phyloP scores from a whole-genome alignment of 2,888 invertebrate species.

The Taenaris catops region DNA sequence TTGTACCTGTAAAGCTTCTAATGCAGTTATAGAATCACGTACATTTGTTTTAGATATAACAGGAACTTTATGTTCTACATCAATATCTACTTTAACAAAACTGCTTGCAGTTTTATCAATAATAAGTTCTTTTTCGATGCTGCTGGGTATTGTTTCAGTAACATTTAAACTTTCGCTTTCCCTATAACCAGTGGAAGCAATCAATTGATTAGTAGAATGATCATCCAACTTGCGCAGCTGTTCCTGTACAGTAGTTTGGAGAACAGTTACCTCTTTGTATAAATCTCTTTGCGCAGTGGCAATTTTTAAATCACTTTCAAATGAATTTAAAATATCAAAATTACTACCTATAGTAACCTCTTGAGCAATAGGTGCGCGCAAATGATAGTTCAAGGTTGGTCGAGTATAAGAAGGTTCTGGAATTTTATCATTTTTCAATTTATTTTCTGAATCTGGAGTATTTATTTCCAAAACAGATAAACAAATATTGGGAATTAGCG shows the following conservation, averaged over 20 bases:
- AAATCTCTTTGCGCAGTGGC: constrained; percentile 52
- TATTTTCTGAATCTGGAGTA: constrained; percentile 82
- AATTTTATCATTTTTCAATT: constrained; percentile 51
- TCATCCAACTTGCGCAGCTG: constrained; percentile 70
- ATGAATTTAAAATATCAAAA: constrained; percentile 40
- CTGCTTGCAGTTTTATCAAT: constrained; percentile 44
- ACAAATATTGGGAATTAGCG: constrained; percentile 80
- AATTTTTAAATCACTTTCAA: constrained; percentile 33
- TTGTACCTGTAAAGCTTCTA: constrained; percentile 36
- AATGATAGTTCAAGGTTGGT: constrained; percentile 42
- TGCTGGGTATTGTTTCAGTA: constrained; percentile 62
- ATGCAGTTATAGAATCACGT: constrained; percentile 42
- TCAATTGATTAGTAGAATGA: constrained; percentile 72
- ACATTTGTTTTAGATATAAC: constrained; percentile 64
- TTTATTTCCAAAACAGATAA: constrained; percentile 82
- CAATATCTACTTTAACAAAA: constrained; percentile 73
- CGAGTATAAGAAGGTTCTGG: constrained; percentile 39
- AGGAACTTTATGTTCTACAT: constrained; percentile 72
- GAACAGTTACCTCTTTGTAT: constrained; percentile 57
- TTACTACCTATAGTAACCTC: constrained; percentile 65
- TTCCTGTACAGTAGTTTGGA: constrained; percentile 70
- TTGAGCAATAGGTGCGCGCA: constrained; percentile 61
- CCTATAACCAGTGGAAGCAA: constrained; percentile 76
- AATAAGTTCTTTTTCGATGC: constrained; percentile 71
- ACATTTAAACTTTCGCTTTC: constrained; percentile 81